A percentile compares a stretch with the other conserved stretches of the same genome.
These are phyloP conservation scores for Lepidostoma basale DNA, from an alignment of 1,140 invertebrate species.

Conservation along the genomic window DNA sequence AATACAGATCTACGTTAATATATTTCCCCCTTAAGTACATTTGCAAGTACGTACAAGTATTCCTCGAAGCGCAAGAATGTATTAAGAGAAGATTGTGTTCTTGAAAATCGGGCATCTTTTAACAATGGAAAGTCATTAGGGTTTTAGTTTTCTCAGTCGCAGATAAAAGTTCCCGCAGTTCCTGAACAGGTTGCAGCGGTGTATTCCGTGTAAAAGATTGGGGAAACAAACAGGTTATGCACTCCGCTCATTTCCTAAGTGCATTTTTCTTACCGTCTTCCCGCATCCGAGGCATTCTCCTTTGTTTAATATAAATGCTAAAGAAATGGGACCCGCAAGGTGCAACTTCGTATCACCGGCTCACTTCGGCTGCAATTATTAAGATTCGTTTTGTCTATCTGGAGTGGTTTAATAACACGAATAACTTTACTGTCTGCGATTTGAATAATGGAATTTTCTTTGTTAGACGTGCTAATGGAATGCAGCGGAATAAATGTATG, in stretches of 20 bases:
- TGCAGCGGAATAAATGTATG: too few species aligned
- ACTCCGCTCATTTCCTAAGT: constrained; percentile 46
- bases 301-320: constrained; percentile 46
- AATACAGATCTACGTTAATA: too few species aligned
- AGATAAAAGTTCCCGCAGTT: background rate
- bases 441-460: constrained; percentile 22
- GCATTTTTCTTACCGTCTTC: constrained; percentile 38
- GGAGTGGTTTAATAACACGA: constrained; percentile 21
- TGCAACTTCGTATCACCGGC: constrained; percentile 17
- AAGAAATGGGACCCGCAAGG: constrained; percentile 39
- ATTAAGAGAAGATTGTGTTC: background rate
- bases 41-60: background rate
- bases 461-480: background rate
- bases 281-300: constrained; percentile 34
- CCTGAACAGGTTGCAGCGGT: constrained; percentile 7
- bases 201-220: constrained; percentile 26
- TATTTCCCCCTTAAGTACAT: background rate
- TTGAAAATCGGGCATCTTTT: background rate
- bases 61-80: too few species aligned
- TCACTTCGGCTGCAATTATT: constrained; percentile 35
- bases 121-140: constrained; percentile 8
- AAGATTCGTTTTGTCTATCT: constrained; percentile 38
- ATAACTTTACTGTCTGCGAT: constrained; percentile 27
- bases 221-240: constrained; percentile 42
- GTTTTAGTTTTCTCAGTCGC: background rate